phyloP scores from a whole-genome alignment of 2,797 vertebrate species.

The Smutsia temminckii region DNA sequence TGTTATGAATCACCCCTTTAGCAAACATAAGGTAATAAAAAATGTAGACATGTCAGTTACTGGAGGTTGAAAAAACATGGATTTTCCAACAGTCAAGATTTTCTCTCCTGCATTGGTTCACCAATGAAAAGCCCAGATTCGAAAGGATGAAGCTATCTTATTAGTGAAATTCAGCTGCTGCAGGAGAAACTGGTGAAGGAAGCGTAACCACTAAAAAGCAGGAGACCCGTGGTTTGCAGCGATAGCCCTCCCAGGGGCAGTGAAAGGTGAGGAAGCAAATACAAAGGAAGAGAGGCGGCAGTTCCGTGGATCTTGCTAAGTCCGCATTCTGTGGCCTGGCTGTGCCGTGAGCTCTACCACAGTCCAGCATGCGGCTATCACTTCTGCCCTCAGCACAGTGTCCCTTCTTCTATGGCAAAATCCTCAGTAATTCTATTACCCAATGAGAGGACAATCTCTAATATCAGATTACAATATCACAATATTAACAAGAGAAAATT shows the following conservation, averaged over 20 bases:
- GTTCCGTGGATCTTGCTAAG: not conserved
- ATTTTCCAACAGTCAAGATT: constrained; percentile 14
- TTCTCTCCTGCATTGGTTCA: not conserved
- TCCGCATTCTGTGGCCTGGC: not conserved
- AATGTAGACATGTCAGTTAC: not conserved
- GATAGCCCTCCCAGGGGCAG: not conserved
- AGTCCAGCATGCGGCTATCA: not conserved
- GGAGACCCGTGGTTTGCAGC: not conserved
- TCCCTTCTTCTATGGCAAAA: constrained; percentile 74
- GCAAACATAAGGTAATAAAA: constrained; percentile 8
- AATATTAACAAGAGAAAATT: constrained; percentile 81
- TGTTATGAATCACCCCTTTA: not conserved
- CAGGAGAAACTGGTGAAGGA: not conserved
- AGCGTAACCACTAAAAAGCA: not conserved
- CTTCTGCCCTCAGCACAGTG: constrained; percentile 73
- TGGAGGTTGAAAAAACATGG: not conserved
- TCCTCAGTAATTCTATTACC: constrained; percentile 79
- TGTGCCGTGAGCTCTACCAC: constrained; percentile 8
- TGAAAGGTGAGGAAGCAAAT: not conserved
- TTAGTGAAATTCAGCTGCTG: not conserved
- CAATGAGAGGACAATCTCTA: constrained; percentile 82
- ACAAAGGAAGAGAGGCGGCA: not conserved
- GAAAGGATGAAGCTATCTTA: not conserved
- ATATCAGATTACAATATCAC: constrained; percentile 16
- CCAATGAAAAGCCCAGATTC: not conserved